Evolutionary conservation across 2,113 vertebrate species (phyloP).

Genomic region (Scolopax mira): DNA sequence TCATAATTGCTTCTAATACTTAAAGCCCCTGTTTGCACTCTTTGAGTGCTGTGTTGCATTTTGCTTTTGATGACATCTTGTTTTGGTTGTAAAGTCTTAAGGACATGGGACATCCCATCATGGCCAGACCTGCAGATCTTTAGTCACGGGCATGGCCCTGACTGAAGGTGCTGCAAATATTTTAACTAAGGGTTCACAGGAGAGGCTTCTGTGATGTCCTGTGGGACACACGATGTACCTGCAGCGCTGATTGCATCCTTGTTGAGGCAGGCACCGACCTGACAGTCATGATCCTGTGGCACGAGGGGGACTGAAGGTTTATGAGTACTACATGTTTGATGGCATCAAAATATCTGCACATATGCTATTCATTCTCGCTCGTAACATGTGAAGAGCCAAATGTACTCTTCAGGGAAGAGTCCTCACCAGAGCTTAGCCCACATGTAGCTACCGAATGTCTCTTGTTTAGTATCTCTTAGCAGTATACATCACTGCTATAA

Average conservation of each 20-base stretch:
- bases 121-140: background rate
- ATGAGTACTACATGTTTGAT: background rate
- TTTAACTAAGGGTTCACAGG: background rate
- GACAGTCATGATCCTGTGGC: background rate
- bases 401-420: background rate
- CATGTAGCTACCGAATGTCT: background rate
- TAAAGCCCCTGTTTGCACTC: background rate
- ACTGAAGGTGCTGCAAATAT: background rate
- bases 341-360: background rate
- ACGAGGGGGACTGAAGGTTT: background rate
- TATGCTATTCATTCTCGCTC: background rate
- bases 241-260: accelerated
- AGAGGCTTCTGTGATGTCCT: background rate
- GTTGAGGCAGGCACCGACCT: background rate
- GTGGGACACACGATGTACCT: accelerated
- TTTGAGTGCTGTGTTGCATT: background rate
- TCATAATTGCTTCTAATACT: background rate
- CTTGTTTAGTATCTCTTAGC: background rate
- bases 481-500: background rate
- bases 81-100: background rate
- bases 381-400: background rate
- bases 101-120: background rate
- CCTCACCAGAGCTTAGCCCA: background rate
- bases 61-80: background rate
- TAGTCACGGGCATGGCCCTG: background rate